These are phyloP conservation scores for Drosophila novamexicana DNA, from an alignment of 1,140 invertebrate species.

Conservation along the genomic window DNA sequence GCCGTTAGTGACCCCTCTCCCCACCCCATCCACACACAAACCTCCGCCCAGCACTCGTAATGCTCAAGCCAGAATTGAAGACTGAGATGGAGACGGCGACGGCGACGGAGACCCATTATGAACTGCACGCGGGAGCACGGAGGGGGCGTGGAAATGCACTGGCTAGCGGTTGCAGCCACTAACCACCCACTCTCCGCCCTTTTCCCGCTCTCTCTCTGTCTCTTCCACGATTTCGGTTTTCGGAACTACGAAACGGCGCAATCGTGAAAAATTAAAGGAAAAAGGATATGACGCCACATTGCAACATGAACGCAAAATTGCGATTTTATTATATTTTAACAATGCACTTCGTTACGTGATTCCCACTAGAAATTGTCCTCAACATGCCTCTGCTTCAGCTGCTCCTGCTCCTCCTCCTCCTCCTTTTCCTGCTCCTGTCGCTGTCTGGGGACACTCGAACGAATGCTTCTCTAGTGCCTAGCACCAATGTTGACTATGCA, in stretches of 20 bases:
- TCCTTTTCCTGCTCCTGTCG: constrained; percentile 5
- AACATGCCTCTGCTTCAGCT: constrained; percentile 6
- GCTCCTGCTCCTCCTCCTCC: background rate
- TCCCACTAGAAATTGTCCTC: constrained; percentile 68
- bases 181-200: background rate
- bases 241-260: constrained; percentile 80
- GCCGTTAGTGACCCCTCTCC: constrained; percentile 7
- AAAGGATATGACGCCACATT: constrained; percentile 84
- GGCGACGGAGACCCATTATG: constrained; percentile 43
- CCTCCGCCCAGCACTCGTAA: background rate
- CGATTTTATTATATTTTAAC: constrained; percentile 83
- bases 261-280: constrained; percentile 83
- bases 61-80: constrained; percentile 1
- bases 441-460: constrained; percentile 30
- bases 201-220: background rate
- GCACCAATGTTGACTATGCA: constrained; percentile 63
- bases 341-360: constrained; percentile 83
- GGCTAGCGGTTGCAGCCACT: background rate
- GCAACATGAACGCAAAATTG: constrained; percentile 83
- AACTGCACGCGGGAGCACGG: constrained; percentile 37
- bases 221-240: constrained; percentile 53
- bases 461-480: constrained; percentile 20
- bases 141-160: constrained; percentile 16
- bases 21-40: background rate
- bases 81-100: background rate